These are phyloP conservation scores for Myiotriccus ornatus DNA, from an alignment of 2,797 vertebrate species.

Conservation along the genomic window DNA sequence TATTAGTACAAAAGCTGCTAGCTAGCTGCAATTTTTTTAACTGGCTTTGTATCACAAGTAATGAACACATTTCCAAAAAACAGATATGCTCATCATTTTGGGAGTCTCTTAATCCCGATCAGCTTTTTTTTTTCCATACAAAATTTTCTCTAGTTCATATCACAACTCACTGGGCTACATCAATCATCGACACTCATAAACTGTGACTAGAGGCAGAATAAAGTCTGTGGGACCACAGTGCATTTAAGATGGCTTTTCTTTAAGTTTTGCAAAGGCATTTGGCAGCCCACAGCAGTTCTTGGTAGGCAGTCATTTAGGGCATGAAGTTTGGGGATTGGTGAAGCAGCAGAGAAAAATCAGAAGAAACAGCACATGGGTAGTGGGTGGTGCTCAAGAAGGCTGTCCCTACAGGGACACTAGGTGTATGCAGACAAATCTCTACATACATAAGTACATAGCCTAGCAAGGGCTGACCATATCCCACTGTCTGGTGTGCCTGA, in stretches of 20 bases:
- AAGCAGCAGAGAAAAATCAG: background rate
- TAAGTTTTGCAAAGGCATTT: background rate
- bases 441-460: fast-evolving
- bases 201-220: background rate
- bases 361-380: background rate
- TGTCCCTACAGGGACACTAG: background rate
- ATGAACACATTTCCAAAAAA: background rate
- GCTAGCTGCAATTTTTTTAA: background rate
- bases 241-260: background rate
- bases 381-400: background rate
- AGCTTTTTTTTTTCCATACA: background rate
- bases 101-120: background rate
- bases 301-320: background rate
- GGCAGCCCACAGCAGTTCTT: background rate
- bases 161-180: background rate
- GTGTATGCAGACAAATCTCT: background rate
- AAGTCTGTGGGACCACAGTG: background rate
- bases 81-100: background rate
- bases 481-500: background rate
- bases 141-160: background rate
- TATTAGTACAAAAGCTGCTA: background rate
- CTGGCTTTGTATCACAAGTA: background rate
- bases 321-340: background rate
- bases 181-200: background rate
- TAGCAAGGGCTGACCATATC: background rate